Base-by-base conservation (phyloP, 2,113 vertebrate genomes). In the Cervus canadensis region DNA sequence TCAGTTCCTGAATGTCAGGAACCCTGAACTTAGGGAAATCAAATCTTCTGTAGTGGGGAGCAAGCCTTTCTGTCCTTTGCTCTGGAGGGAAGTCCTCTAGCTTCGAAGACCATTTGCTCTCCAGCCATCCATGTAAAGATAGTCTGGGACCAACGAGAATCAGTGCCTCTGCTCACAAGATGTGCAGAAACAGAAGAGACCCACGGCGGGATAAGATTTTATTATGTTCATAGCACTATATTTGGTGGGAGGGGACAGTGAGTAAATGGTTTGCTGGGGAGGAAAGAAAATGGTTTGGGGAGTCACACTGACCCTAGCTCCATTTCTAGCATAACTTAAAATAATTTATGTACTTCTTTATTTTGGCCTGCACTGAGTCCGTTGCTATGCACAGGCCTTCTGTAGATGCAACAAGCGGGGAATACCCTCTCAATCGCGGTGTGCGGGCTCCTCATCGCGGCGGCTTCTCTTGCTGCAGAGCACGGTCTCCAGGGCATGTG, bases 31-130 rank as follows among this genome's bases (percentile, higher is more conserved):
- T 50, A 60, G 43, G 48, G n/a, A 97, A 91, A 71, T 33, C 60
- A 45, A 52, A 45, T 60, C 10, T 83, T 92, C 82, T 48, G 19
- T 33, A 36, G 62, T 36, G 57, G 33, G 19, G 33, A 78, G 25
- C 30, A 83, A 83, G 19, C 60, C 78, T 64, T 87, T 96, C 59
- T 91, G 45, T 88, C n/a, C 67, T 97, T 93, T 89, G 17, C 28
- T 67, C 48, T 91, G 54, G n/a, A 94, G 40, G 54, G 40, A 89
- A 91, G 85, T 25, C 28, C 57, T 94, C 15, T 74, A 11, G 57
- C 28, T 78, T 97, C 1, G 2, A 89, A 82, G 30, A 21, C 82
- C 82, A 28, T 82, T 92, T 48, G 30, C 56, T 87, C 67, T 82
- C 36, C 26, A 91, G 54, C 91, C 25, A 84, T 57, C 78, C 19